Conservation (phyloP, 2,797 vertebrate species). For the Uromys caudimaculatus region DNA sequence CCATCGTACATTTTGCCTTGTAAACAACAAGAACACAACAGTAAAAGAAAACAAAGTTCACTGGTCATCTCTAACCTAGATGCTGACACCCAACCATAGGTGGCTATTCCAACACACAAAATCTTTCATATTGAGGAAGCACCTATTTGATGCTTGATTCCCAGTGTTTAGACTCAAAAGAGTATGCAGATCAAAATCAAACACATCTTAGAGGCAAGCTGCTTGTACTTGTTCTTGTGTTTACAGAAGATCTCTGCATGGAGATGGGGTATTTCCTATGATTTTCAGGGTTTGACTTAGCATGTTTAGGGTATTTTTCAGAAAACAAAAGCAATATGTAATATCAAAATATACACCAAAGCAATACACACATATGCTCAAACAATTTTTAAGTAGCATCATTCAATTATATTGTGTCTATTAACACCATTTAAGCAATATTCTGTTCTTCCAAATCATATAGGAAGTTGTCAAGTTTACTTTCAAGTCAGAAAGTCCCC, state of each 20-base stretch:
- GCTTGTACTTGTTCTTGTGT: conserved; percentile 6
- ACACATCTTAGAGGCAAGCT: neutral
- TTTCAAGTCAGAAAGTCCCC: neutral
- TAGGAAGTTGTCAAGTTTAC: neutral
- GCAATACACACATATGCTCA: neutral
- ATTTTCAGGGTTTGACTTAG: neutral
- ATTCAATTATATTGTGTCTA: conserved; percentile 12
- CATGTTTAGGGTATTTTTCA: conserved; percentile 1
- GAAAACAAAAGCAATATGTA: neutral
- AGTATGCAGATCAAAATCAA: conserved; percentile 9
- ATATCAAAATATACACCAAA: conserved; percentile 1
- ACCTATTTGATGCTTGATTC: neutral
- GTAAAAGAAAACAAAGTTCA: neutral
- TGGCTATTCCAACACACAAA: conserved; percentile 36
- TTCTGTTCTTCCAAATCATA: conserved; percentile 41
- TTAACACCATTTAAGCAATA: neutral
- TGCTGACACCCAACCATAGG: neutral
- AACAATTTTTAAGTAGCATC: conserved; percentile 44
- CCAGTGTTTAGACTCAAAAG: neutral
- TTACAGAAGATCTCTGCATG: neutral
- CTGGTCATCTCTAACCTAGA: conserved; percentile 34
- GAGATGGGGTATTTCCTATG: neutral
- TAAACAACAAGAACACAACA: conserved; percentile 17
- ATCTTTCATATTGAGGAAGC: neutral
- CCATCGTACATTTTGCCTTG: conserved; percentile 21